phyloP scores from a whole-genome alignment of 2,888 invertebrate species.

The Thumatha senex region DNA sequence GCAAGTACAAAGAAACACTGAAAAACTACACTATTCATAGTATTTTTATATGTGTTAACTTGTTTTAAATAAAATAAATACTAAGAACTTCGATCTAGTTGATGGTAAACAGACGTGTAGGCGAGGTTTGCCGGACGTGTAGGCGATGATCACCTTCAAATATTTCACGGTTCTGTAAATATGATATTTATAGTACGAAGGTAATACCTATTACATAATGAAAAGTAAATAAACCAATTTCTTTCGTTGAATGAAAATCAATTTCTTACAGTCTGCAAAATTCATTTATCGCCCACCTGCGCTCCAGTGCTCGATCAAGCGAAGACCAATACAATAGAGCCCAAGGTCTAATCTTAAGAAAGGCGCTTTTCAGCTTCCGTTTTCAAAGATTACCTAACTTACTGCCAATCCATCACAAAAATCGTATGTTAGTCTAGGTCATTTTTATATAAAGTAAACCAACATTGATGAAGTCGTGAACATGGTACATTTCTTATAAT shows the following conservation, averaged over 20 bases:
- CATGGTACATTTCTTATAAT: not conserved
- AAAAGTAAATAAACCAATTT: conserved; percentile 45
- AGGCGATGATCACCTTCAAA: no score
- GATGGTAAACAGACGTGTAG: no score
- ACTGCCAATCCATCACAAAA: not conserved
- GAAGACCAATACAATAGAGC: conserved; percentile 51
- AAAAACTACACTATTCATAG: no score
- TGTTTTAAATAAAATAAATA: no score
- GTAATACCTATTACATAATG: conserved; percentile 37
- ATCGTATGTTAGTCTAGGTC: conserved; percentile 20
- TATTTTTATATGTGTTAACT: no score
- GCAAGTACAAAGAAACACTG: no score
- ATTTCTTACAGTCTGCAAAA: conserved; percentile 59
- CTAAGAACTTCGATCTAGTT: no score
- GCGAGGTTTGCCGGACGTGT: no score
- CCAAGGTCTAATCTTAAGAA: conserved; percentile 53
- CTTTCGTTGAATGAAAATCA: conserved; percentile 60
- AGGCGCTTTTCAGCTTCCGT: conserved; percentile 49
- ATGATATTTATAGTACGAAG: conserved; percentile 27
- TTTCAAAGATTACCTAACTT: conserved; percentile 47
- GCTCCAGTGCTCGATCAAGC: conserved; percentile 57
- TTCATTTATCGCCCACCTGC: conserved; percentile 67
- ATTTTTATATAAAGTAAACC: not conserved
- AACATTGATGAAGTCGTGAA: conserved; percentile 31
- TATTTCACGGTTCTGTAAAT: no score